Evolutionary conservation across 1,140 invertebrate genomes (phyloP).

Genomic region (Tetranychus urticae): DNA sequence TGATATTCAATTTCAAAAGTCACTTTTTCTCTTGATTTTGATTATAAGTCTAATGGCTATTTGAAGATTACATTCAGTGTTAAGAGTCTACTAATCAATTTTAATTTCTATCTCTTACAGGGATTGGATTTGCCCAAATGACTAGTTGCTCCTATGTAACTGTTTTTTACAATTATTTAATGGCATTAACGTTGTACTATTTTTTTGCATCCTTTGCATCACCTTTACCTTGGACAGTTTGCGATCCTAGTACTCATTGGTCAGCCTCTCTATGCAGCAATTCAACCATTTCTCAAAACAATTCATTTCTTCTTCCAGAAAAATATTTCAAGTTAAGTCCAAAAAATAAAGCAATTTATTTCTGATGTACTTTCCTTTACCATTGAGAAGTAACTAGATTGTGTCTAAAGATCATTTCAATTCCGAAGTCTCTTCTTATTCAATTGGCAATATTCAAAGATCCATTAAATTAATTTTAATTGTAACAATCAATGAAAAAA

Average conservation of each 20-base stretch:
- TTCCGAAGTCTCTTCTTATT: too few species aligned
- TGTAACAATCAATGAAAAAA: too few species aligned
- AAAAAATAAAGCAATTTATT: not conserved
- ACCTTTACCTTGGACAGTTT: conserved; percentile 18
- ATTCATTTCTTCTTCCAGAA: not conserved
- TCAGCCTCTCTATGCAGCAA: not conserved
- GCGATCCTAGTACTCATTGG: conserved; percentile 16
- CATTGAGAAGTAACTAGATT: too few species aligned
- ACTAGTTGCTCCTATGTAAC: conserved; percentile 17
- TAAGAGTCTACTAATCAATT: not conserved
- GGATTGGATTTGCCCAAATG: conserved; percentile 22
- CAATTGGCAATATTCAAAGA: too few species aligned
- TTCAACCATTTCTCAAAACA: not conserved
- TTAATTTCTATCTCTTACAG: conserved; percentile 12
- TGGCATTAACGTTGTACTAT: conserved; percentile 22
- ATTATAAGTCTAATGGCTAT: too few species aligned
- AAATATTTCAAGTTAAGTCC: conserved; percentile 1
- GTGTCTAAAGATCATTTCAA: too few species aligned
- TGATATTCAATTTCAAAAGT: too few species aligned
- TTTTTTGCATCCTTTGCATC: conserved; percentile 20
- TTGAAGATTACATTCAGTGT: too few species aligned
- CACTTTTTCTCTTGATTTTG: too few species aligned
- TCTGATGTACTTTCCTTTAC: too few species aligned
- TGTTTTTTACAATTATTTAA: conserved; percentile 21
- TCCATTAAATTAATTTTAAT: too few species aligned